phyloP scores from a whole-genome alignment of 2,797 vertebrate genomes.

The Smutsia gigantea region DNA sequence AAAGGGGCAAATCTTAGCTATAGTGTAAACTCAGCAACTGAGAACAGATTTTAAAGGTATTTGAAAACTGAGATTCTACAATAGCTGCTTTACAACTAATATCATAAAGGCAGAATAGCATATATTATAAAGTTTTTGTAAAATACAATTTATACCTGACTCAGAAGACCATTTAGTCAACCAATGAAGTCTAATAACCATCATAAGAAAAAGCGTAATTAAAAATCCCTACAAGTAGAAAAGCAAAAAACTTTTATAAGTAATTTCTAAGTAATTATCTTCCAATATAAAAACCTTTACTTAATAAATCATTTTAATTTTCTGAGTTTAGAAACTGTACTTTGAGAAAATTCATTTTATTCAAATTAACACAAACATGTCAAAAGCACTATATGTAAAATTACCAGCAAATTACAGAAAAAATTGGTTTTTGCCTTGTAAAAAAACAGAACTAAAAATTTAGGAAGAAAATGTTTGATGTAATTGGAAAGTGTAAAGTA shows the following conservation, averaged over 20 bases:
- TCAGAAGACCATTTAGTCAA: conserved; percentile 8
- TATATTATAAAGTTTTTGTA: neutral
- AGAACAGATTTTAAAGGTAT: neutral
- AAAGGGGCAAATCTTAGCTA: neutral
- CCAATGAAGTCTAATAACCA: neutral
- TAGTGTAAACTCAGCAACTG: neutral
- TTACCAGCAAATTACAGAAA: neutral
- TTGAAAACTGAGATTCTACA: neutral
- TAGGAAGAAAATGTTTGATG: conserved; percentile 1
- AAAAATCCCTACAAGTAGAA: conserved; percentile 14
- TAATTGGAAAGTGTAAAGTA: conserved; percentile 19
- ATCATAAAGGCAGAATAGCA: neutral
- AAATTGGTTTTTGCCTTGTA: conserved; percentile 31
- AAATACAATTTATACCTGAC: neutral
- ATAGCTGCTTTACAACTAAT: neutral
- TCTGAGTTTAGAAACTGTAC: conserved; percentile 45
- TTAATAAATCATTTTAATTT: conserved; percentile 58
- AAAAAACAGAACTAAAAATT: conserved; percentile 40
- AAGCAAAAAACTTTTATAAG: neutral
- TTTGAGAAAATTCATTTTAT: conserved; percentile 40
- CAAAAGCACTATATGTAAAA: conserved; percentile 37
- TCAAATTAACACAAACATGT: conserved; percentile 27
- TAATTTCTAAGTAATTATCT: conserved; percentile 7
- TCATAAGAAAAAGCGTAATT: neutral
- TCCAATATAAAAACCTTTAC: conserved; percentile 26